Conservation (phyloP, 2,888 invertebrate species). For the Melipona beecheii region DNA sequence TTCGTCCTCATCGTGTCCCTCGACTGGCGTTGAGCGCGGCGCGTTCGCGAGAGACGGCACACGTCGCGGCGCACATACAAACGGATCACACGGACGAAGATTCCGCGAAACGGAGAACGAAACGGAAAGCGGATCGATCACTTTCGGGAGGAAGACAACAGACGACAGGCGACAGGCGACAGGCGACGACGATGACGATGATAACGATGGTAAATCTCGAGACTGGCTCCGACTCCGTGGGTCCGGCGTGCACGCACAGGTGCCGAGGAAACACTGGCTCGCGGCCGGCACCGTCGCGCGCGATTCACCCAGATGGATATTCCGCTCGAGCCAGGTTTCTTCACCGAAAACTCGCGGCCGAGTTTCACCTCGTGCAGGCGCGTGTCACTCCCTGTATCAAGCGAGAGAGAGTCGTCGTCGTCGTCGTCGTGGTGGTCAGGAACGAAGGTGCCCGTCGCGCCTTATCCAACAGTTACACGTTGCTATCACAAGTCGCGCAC, state of each 20-base stretch:
- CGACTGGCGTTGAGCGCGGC: conserved; percentile 19
- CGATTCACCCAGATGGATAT: background rate
- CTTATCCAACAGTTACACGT: conserved; percentile 19
- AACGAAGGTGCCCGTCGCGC: conserved; percentile 34
- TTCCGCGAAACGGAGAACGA: background rate
- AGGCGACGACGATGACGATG: too few relatives aligned
- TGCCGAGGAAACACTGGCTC: background rate
- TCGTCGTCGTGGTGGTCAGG: conserved; percentile 20
- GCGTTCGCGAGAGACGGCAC: conserved; percentile 50
- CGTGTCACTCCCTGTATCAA: background rate
- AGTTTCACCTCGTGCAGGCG: conserved; percentile 16
- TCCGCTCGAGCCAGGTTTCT: background rate
- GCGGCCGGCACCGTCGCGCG: background rate
- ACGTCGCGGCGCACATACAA: conserved; percentile 52
- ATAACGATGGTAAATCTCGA: too few relatives aligned
- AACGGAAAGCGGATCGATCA: too few relatives aligned
- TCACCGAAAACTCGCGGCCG: background rate
- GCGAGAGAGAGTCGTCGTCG: too few relatives aligned
- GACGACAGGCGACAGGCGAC: too few relatives aligned
- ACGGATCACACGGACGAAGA: conserved; percentile 24
- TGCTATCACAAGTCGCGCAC: conserved; percentile 12
- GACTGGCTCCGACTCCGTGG: too few relatives aligned
- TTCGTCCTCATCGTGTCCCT: conserved; percentile 64
- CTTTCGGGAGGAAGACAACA: too few relatives aligned
- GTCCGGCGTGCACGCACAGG: too few relatives aligned